These are phyloP conservation scores for Varanus komodoensis DNA, from an alignment of 2,113 vertebrate species.

Conservation along the genomic window DNA sequence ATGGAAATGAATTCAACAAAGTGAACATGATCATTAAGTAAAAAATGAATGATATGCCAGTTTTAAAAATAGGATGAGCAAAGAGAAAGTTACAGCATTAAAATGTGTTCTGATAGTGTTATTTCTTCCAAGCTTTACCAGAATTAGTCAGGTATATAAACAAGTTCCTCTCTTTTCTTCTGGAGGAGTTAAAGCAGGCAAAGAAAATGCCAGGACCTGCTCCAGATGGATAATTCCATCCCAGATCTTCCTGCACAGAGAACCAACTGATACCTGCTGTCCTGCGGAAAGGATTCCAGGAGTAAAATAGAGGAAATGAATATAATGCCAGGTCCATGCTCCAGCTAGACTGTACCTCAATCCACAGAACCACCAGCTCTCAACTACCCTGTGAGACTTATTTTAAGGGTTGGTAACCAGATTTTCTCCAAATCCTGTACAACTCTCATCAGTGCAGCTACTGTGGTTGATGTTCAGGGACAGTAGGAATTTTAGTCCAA, in stretches of 20 bases:
- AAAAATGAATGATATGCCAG: background rate
- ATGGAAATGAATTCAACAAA: background rate
- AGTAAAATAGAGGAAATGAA: too few species aligned
- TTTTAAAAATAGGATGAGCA: background rate
- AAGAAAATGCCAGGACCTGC: background rate
- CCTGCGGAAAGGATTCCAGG: too few species aligned
- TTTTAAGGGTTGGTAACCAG: too few species aligned
- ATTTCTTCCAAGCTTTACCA: background rate
- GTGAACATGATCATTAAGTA: background rate
- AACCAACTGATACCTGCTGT: background rate
- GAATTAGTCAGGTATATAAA: background rate
- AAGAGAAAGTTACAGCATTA: background rate
- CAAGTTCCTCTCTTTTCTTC: background rate
- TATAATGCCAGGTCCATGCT: too few species aligned
- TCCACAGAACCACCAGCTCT: background rate
- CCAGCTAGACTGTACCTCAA: too few species aligned
- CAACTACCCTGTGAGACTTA: background rate
- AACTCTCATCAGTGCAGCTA: too few species aligned
- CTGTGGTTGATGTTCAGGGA: too few species aligned
- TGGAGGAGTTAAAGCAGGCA: background rate
- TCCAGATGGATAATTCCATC: background rate
- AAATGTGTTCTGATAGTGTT: background rate
- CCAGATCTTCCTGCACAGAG: background rate
- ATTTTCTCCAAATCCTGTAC: too few species aligned
- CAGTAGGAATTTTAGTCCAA: too few species aligned